Conservation (phyloP, 1,140 invertebrate genomes). For the Bombus sibiricus region DNA sequence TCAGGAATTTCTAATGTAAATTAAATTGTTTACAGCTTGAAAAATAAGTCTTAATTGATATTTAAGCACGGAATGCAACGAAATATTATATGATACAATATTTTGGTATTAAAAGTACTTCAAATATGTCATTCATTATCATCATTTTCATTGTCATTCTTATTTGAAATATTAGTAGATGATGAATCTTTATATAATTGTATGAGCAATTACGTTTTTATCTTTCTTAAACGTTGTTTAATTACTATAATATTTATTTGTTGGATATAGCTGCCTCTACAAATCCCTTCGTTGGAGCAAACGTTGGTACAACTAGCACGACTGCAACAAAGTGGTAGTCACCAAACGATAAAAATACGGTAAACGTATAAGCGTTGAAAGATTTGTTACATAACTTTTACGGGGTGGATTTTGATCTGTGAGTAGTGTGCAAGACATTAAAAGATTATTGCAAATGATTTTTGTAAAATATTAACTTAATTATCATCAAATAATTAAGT, state of each 20-base stretch:
- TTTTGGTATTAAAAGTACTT: background rate
- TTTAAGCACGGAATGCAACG: background rate
- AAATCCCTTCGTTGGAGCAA: conserved; percentile 77
- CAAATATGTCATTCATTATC: no score
- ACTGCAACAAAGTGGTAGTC: conserved; percentile 77
- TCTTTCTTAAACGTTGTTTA: background rate
- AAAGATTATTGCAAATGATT: background rate
- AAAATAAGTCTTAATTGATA: no score
- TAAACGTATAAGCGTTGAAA: conserved; percentile 11
- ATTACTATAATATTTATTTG: conserved; percentile 45
- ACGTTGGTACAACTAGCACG: conserved; percentile 59
- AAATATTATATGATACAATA: background rate
- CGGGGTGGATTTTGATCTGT: conserved; percentile 34
- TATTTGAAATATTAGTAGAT: conserved; percentile 2
- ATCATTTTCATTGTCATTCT: background rate
- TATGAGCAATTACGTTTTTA: background rate
- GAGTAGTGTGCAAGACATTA: background rate
- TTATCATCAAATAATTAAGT: background rate
- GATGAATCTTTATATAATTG: conserved; percentile 23
- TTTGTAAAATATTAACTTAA: background rate
- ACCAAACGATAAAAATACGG: conserved; percentile 21
- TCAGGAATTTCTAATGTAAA: no score
- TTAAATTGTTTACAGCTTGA: no score
- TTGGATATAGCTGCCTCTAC: conserved; percentile 74
- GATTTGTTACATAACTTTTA: conserved; percentile 13